Base-by-base conservation (phyloP, 2,888 invertebrate genomes). In the Nasonovia ribisnigri region DNA sequence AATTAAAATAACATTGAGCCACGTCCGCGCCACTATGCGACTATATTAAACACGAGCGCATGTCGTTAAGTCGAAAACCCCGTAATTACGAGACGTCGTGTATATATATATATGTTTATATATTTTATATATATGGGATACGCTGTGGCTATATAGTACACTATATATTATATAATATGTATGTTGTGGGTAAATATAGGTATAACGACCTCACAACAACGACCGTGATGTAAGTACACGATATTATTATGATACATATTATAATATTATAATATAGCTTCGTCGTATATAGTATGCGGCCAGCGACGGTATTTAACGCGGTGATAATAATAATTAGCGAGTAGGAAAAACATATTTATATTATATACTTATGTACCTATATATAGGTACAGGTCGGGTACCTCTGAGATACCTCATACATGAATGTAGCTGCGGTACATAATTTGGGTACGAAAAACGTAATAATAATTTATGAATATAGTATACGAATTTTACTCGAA, bases 21-120 rank as follows among this genome's bases (percentile, higher is more conserved):
- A 67, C 67, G n/a, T n/a, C 67, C n/a, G n/a, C 16, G n/a, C 67
- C 77, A 36, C 77, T 24, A 36, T 77, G 36, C 36, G n/a, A 77
- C 77, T 36, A 29, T 57, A 26, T 29, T 77, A n/a, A 29, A 86
- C 26, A 86, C 42, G 29, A 43, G 26, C 3, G 5, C 26, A 67
- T 36, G 90, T 67, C 90, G 90, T 90, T 90, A 90, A 60, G 90
- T n/a, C 36, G 42, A 67, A 89, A 60, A 89, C 89, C 89, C 43
- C 89, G 24, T 89, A 60, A 89, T 89, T 89, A 89, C 89, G 57
- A 57, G 43, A 16, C 86, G 29, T 84, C 24, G 2, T 84, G 4
- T 57, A 26, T 60, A 4, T 36, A 6, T 54, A 6, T 54, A 24
- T 54, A 16, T 54, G 13, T 54, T 1, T 57, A 57, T 26, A 51